phyloP scores from a whole-genome alignment of 2,797 vertebrate genomes.

The Parotocinclus haroldoi region DNA sequence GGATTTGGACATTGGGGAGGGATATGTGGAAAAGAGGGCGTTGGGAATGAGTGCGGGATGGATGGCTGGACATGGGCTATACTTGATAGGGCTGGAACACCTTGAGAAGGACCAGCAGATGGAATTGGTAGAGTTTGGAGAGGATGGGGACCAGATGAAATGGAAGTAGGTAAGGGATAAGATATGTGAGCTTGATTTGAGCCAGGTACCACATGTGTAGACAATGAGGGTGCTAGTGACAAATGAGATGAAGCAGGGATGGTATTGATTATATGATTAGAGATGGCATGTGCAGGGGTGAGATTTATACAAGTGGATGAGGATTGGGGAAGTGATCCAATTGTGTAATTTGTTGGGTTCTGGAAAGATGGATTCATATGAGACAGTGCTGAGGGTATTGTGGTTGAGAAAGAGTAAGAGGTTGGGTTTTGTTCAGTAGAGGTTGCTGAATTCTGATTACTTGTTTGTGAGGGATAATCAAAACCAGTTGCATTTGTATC shows the following conservation, averaged over 20 bases:
- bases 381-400: slow-evolving; percentile 12
- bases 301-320: slow-evolving; percentile 30
- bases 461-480: slow-evolving; percentile 12
- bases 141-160: slow-evolving; percentile 48
- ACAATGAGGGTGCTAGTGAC: slow-evolving; percentile 18
- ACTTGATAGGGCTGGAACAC: slow-evolving; percentile 58
- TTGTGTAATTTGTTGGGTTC: slow-evolving; percentile 23
- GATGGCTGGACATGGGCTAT: slow-evolving; percentile 56
- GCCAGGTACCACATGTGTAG: slow-evolving; percentile 26
- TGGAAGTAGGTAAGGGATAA: slow-evolving; percentile 52
- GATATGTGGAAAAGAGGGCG: slow-evolving; percentile 39
- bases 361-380: slow-evolving; percentile 24
- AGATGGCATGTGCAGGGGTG: slow-evolving; percentile 22
- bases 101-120: slow-evolving; percentile 44
- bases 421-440: slow-evolving; percentile 23
- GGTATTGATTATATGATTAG: slow-evolving; percentile 23
- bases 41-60: slow-evolving; percentile 51
- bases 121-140: slow-evolving; percentile 60
- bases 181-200: slow-evolving; percentile 44
- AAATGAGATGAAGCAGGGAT: slow-evolving; percentile 23
- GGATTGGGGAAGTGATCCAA: slow-evolving; percentile 19
- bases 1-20: slow-evolving; percentile 53
- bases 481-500: slow-evolving; percentile 29
- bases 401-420: slow-evolving; percentile 23
- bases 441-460: slow-evolving; percentile 17